Conservation (phyloP, 2,888 invertebrate species). For the Cataglyphis albicans region DNA sequence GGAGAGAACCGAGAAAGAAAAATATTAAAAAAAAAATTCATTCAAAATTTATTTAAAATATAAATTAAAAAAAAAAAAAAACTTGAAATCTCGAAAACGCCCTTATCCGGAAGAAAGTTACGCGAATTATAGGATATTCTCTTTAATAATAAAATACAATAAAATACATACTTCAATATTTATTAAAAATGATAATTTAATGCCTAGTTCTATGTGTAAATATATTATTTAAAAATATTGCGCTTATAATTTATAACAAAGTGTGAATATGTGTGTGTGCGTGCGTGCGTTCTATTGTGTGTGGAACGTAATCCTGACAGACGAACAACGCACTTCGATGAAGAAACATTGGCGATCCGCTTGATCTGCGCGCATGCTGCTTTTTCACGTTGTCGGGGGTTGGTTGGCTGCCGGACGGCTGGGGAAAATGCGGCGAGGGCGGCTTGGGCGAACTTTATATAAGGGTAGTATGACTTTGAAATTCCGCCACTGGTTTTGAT, state of each 20-base stretch:
- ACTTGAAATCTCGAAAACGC: too few relatives aligned
- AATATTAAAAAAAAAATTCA: not conserved
- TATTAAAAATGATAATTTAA: not conserved
- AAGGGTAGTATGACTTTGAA: constrained; percentile 73
- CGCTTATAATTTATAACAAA: not conserved
- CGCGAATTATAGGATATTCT: not conserved
- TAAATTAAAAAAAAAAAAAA: too few relatives aligned
- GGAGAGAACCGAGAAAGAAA: not conserved
- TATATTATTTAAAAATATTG: too few relatives aligned
- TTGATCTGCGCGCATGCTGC: constrained; percentile 75
- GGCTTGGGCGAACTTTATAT: constrained; percentile 70
- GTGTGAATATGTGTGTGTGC: not conserved
- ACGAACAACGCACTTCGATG: not conserved
- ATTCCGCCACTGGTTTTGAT: constrained; percentile 69
- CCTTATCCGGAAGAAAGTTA: too few relatives aligned
- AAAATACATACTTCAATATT: not conserved
- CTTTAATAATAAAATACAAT: not conserved
- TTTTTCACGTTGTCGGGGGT: constrained; percentile 60
- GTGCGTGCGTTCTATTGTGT: not conserved
- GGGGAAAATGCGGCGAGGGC: constrained; percentile 56
- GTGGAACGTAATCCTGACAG: not conserved
- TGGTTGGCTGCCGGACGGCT: constrained; percentile 53
- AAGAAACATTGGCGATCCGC: not conserved
- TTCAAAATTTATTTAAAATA: too few relatives aligned
- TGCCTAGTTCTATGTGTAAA: not conserved